Evolutionary conservation across 2,797 vertebrate species (phyloP).

Genomic region (Tragopan temminckii): DNA sequence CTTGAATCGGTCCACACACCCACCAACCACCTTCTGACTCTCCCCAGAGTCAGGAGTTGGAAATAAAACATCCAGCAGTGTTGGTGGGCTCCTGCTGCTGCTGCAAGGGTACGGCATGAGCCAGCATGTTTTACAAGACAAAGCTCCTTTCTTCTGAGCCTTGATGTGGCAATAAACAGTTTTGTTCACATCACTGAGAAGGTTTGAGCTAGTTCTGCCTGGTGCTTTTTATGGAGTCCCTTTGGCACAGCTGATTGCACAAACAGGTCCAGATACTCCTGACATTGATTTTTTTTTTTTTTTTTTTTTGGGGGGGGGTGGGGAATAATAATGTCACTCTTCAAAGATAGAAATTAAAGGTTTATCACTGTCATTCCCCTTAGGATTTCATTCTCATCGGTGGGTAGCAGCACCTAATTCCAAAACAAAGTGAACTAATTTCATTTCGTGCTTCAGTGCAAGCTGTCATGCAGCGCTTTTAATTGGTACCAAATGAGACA

Average conservation of each 20-base stretch:
- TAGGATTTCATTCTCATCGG: neutral
- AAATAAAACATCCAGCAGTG: neutral
- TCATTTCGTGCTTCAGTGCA: neutral
- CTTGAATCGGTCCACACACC: neutral
- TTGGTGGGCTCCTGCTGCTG: neutral
- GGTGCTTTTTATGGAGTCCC: neutral
- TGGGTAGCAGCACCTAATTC: neutral
- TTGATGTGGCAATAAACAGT: conserved; percentile 23
- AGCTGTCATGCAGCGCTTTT: neutral
- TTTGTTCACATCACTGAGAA: neutral
- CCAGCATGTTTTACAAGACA: neutral
- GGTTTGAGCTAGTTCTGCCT: neutral
- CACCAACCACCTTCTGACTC: neutral
- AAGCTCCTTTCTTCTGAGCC: neutral
- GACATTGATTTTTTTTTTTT: neutral
- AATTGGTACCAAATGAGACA: neutral
- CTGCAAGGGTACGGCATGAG: neutral
- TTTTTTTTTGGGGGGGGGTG: neutral
- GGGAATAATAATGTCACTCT: neutral
- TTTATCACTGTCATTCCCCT: neutral
- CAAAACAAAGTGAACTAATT: neutral
- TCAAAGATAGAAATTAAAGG: conserved; percentile 22
- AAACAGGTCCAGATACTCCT: neutral
- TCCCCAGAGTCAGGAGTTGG: neutral
- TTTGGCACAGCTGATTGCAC: neutral